Conservation (phyloP, 2,888 invertebrate species). For the Fissipunctia ypsillon region DNA sequence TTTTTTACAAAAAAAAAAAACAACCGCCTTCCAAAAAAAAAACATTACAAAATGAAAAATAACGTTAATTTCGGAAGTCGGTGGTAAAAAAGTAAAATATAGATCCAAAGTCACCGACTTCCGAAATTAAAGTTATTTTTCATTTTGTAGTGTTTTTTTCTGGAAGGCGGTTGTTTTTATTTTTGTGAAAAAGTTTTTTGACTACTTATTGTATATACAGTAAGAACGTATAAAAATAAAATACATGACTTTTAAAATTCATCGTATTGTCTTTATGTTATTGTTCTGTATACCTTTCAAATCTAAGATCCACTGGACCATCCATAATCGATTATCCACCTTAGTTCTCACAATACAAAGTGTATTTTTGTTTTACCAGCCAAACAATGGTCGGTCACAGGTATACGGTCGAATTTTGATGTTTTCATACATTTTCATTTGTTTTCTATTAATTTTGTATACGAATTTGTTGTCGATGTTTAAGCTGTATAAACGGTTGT, state of each 20-base stretch:
- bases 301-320: neutral
- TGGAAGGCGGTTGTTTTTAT: too few relatives aligned
- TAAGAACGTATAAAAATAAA: neutral
- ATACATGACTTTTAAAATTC: neutral
- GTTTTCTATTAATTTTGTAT: slow-evolving; percentile 34
- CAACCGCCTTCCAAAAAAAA: too few relatives aligned
- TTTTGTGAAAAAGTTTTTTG: too few relatives aligned
- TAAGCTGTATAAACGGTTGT: slow-evolving; percentile 2
- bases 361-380: neutral
- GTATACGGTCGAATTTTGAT: slow-evolving; percentile 12
- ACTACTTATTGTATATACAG: too few relatives aligned
- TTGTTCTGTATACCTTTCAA: slow-evolving; percentile 22
- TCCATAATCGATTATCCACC: slow-evolving; percentile 16
- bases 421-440: slow-evolving; percentile 38
- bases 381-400: neutral
- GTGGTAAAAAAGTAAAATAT: too few relatives aligned
- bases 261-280: slow-evolving; percentile 4
- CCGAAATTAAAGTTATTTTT: too few relatives aligned
- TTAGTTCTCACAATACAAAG: neutral
- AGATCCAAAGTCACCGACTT: too few relatives aligned
- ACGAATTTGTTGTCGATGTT: slow-evolving; percentile 1
- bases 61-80: too few relatives aligned
- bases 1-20: too few relatives aligned
- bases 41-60: too few relatives aligned
- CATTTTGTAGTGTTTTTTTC: too few relatives aligned